phyloP scores from a whole-genome alignment of 2,888 invertebrate species.

The Coronaproctus castanopsis region DNA sequence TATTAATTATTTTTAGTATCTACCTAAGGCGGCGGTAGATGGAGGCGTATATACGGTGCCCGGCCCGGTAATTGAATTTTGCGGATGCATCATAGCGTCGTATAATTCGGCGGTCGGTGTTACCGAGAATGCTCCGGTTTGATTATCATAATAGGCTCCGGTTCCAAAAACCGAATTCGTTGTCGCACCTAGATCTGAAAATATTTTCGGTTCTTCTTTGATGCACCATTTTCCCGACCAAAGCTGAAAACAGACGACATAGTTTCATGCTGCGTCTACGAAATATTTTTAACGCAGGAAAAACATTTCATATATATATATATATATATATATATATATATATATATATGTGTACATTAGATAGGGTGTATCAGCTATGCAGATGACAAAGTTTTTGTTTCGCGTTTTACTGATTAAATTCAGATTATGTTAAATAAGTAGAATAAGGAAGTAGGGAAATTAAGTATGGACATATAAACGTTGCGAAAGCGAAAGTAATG shows the following conservation, averaged over 20 bases:
- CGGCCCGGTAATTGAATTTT: constrained; percentile 32
- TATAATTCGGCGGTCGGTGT: constrained; percentile 38
- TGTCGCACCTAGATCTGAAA: constrained; percentile 53
- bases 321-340: too few relatives aligned
- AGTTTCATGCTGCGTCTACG: neutral
- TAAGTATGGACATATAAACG: too few relatives aligned
- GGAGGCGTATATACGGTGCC: constrained; percentile 46
- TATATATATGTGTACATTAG: neutral
- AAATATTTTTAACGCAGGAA: too few relatives aligned
- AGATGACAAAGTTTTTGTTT: too few relatives aligned
- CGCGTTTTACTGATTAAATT: too few relatives aligned
- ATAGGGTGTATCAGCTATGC: neutral
- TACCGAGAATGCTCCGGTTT: constrained; percentile 19
- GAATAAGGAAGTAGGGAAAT: too few relatives aligned
- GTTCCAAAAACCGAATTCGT: constrained; percentile 19
- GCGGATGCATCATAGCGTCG: constrained; percentile 53
- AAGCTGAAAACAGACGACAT: constrained; percentile 31
- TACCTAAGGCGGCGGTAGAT: neutral
- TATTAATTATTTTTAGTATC: too few relatives aligned
- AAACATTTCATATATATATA: too few relatives aligned
- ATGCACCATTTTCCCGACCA: constrained; percentile 80
- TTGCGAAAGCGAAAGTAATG: too few relatives aligned
- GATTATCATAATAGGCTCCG: constrained; percentile 24
- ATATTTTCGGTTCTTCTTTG: constrained; percentile 71
- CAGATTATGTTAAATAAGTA: too few relatives aligned